Percentiles rank a stretch among this genome's conserved stretches.
These are phyloP conservation scores for Tridacna crocea DNA, from an alignment of 2,888 invertebrate genomes.

Conservation along the genomic window DNA sequence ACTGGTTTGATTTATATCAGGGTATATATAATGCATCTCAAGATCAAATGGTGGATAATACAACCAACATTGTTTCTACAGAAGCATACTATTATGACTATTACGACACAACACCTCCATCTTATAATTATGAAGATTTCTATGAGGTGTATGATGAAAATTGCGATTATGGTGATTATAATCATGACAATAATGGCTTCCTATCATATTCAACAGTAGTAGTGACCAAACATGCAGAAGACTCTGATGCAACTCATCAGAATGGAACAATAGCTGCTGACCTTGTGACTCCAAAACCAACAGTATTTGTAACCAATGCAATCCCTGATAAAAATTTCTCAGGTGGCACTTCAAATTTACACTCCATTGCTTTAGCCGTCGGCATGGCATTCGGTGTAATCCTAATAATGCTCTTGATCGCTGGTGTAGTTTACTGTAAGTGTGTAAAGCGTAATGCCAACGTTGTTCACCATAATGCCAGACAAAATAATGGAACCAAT, in stretches of 20 bases:
- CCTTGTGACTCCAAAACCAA: neutral
- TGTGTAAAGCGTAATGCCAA: conserved; percentile 28
- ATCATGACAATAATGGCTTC: conserved; percentile 13
- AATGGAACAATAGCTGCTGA: neutral
- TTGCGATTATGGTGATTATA: neutral
- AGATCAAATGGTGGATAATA: neutral
- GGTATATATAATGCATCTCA: neutral
- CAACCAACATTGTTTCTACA: neutral
- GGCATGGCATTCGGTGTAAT: conserved; percentile 52
- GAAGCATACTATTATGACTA: conserved; percentile 14
- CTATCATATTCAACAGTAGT: neutral
- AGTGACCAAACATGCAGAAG: neutral
- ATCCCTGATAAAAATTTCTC: neutral
- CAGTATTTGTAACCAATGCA: neutral
- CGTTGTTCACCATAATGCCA: conserved; percentile 35
- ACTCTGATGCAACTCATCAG: neutral
- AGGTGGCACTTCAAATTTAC: neutral
- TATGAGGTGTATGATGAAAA: neutral
- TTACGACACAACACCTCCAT: neutral
- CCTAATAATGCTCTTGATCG: conserved; percentile 41
- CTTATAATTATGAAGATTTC: neutral
- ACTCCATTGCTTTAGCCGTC: conserved; percentile 38
- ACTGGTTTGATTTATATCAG: conserved; percentile 30
- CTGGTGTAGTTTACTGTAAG: conserved; percentile 37
- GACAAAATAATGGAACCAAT: conserved; percentile 26